Conservation (phyloP, 2,797 vertebrate species). For the Cuniculus paca region DNA sequence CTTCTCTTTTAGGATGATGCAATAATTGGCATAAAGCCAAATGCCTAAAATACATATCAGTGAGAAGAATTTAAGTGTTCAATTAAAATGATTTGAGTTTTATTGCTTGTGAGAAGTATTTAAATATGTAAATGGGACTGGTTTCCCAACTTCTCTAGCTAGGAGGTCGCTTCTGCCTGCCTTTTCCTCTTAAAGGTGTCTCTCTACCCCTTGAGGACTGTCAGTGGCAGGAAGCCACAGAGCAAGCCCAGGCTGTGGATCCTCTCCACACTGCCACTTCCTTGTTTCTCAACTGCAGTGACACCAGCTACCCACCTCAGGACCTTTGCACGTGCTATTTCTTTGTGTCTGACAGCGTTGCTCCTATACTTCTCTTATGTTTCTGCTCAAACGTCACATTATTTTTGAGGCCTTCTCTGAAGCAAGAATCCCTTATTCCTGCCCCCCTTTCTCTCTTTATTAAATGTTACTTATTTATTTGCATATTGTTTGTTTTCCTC, state of each 20-base stretch:
- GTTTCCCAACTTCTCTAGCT: background rate
- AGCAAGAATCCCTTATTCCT: background rate
- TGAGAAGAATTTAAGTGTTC: conserved; percentile 75
- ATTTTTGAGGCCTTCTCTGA: background rate
- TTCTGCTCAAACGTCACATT: background rate
- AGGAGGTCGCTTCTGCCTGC: background rate
- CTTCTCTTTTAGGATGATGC: conserved; percentile 80
- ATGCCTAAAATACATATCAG: conserved; percentile 73
- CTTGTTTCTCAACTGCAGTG: background rate
- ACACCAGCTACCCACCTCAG: background rate
- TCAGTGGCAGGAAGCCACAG: background rate
- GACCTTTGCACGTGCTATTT: background rate
- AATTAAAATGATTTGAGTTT: conserved; percentile 74
- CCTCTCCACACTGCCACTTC: background rate
- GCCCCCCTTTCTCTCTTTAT: background rate
- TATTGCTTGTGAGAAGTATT: conserved; percentile 57
- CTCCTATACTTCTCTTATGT: background rate
- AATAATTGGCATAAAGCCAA: conserved; percentile 74
- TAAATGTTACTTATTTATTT: conserved; percentile 35
- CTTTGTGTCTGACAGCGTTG: background rate
- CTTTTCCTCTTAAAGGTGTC: background rate
- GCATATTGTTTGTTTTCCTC: background rate
- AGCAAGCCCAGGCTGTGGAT: background rate
- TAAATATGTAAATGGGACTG: conserved; percentile 43
- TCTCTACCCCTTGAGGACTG: background rate